phyloP scores from a whole-genome alignment of 2,888 invertebrate species.

The Stomorhina lunata region DNA sequence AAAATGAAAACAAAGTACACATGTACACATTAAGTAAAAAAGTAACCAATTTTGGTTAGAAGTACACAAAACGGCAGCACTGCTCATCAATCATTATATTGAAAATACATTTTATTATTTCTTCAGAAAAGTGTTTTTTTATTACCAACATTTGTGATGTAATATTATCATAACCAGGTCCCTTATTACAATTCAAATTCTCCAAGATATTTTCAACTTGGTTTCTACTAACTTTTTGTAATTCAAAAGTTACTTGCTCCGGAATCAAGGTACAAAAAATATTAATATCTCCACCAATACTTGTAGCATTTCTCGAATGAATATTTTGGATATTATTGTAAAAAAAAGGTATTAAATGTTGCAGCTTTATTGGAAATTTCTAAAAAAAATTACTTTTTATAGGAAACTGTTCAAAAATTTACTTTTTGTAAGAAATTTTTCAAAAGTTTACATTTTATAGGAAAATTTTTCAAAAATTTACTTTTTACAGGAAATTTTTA shows the following conservation, averaged over 20 bases:
- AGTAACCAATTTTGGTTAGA: no score
- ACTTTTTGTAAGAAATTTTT: no score
- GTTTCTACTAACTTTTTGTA: neutral
- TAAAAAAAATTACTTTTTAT: no score
- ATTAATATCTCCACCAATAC: neutral
- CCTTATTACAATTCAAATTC: neutral
- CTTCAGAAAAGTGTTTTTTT: neutral
- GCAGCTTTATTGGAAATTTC: neutral
- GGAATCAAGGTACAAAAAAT: neutral
- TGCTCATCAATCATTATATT: no score
- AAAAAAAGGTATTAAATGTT: neutral
- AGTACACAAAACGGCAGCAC: no score
- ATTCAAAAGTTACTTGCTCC: neutral
- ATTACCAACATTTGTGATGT: neutral
- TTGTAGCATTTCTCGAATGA: neutral
- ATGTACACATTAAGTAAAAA: no score
- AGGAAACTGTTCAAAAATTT: no score
- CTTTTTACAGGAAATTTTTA: no score
- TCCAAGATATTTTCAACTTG: neutral
- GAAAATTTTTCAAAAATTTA: no score
- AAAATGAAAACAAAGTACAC: no score
- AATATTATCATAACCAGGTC: neutral
- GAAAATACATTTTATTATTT: no score
- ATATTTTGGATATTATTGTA: neutral
- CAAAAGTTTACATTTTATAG: no score